Evolutionary conservation across 2,113 vertebrate genomes (phyloP).

Genomic region (Vidua macroura): DNA sequence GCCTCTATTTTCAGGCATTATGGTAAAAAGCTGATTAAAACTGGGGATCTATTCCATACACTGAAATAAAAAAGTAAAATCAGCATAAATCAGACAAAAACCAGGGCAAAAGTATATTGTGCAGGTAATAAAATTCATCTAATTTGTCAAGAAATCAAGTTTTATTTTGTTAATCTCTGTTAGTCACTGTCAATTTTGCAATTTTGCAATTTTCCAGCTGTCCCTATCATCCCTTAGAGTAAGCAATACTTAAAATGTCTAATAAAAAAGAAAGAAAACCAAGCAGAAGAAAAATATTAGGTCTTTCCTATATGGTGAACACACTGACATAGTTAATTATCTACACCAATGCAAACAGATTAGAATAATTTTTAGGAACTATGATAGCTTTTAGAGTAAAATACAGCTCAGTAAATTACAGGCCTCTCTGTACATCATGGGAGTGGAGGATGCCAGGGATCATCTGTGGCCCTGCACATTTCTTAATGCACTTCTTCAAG

Average conservation of each 20-base stretch:
- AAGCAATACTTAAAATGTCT: not conserved
- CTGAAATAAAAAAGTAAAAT: not conserved
- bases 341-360: not conserved
- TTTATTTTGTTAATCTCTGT: not conserved
- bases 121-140: not conserved
- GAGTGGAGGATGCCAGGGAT: not conserved
- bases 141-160: not conserved
- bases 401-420: not conserved
- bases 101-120: not conserved
- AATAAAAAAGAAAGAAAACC: not conserved
- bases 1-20: not conserved
- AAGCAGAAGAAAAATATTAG: not conserved
- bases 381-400: not conserved
- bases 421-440: not conserved
- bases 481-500: not conserved
- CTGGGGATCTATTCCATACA: not conserved
- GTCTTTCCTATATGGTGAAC: not conserved
- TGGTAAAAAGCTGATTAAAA: not conserved
- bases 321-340: not conserved
- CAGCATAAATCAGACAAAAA: not conserved
- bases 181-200: not conserved
- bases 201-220: not conserved
- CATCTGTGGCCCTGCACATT: not conserved
- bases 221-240: not conserved
- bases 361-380: not conserved